phyloP scores from a whole-genome alignment of 2,113 vertebrate species.

The Furnarius figulus region DNA sequence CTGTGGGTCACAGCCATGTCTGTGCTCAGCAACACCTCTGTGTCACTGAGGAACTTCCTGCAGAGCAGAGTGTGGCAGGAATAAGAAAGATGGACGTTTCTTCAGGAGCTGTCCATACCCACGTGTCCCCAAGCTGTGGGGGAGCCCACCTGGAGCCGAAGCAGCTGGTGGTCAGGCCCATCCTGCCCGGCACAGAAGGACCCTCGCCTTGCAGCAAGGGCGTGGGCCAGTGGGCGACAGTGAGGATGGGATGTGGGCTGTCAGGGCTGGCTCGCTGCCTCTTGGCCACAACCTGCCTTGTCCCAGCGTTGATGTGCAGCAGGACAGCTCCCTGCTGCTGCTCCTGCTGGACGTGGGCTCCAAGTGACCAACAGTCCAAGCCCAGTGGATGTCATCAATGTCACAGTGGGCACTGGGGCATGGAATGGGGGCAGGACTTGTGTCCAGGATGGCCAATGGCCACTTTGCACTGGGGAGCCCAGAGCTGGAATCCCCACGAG shows the following conservation, averaged over 20 bases:
- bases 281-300: background rate
- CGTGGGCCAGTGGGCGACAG: rapidly evolving
- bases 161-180: background rate
- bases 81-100: background rate
- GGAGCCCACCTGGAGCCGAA: background rate
- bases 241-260: background rate
- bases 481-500: background rate
- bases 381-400: no score
- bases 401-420: background rate
- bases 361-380: background rate
- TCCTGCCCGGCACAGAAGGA: background rate
- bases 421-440: background rate
- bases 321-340: background rate
- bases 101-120: rapidly evolving
- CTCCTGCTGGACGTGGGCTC: background rate
- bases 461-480: background rate
- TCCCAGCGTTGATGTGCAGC: background rate
- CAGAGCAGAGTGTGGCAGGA: background rate
- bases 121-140: rapidly evolving
- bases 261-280: background rate
- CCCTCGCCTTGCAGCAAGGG: background rate
- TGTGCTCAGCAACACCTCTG: background rate
- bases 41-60: background rate
- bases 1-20: background rate
- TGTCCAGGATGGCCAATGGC: background rate